Percentiles rank a stretch among this genome's conserved stretches.
These are phyloP conservation scores for Polietes domitor DNA, from an alignment of 2,888 invertebrate genomes.

Conservation along the genomic window DNA sequence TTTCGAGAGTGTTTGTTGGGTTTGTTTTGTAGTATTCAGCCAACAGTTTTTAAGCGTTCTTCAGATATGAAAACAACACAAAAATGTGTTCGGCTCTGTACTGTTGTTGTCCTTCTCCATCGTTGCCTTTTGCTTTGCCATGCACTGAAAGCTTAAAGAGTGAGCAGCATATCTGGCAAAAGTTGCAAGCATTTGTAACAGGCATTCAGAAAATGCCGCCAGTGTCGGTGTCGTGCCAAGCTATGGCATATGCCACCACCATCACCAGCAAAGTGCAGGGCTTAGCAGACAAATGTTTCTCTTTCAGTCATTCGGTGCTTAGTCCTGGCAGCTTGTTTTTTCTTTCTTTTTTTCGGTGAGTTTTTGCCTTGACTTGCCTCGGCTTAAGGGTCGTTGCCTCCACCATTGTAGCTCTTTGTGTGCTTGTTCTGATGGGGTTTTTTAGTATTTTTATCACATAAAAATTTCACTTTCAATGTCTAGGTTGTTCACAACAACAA, in stretches of 20 bases:
- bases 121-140: no score
- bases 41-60: slow-evolving; percentile 25
- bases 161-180: slow-evolving; percentile 42
- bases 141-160: slow-evolving; percentile 40
- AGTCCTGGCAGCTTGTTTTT: background rate
- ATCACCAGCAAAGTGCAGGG: background rate
- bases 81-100: slow-evolving; percentile 2
- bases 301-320: background rate
- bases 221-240: no score
- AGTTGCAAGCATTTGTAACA: slow-evolving; percentile 61
- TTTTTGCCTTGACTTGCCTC: background rate
- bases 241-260: no score
- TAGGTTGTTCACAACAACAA: slow-evolving; percentile 50
- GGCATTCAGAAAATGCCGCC: slow-evolving; percentile 50
- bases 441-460: slow-evolving; percentile 32
- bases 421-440: background rate
- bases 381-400: slow-evolving; percentile 29
- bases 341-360: background rate
- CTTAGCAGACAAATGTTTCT: background rate
- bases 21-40: slow-evolving; percentile 16
- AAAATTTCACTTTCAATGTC: slow-evolving; percentile 65
- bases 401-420: slow-evolving; percentile 8
- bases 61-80: slow-evolving; percentile 14
- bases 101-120: background rate
- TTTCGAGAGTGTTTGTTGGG: slow-evolving; percentile 15